Conservation (phyloP, 2,113 vertebrate species). For the Garra rufa region DNA sequence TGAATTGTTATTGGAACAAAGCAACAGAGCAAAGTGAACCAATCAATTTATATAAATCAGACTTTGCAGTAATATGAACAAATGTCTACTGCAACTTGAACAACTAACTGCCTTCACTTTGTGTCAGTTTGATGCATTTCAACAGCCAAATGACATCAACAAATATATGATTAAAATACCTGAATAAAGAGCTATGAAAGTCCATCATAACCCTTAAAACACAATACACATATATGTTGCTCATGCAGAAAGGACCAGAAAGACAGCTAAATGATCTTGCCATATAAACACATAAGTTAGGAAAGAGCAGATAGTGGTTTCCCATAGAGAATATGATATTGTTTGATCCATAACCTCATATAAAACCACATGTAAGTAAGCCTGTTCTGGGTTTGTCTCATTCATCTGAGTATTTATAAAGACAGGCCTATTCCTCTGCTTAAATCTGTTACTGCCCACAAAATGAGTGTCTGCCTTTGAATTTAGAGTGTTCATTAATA, state of each 20-base stretch:
- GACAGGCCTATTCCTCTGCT: conserved; percentile 71
- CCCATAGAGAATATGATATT: neutral
- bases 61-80: neutral
- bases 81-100: neutral
- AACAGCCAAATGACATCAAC: neutral
- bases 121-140: neutral
- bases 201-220: neutral
- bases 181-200: neutral
- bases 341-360: conserved; percentile 42
- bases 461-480: conserved; percentile 92
- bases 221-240: neutral
- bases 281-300: conserved; percentile 10
- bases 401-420: conserved; percentile 69
- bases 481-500: conserved; percentile 98
- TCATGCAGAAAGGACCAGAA: neutral
- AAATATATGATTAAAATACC: neutral
- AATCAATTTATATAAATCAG: neutral
- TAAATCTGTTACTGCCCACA: conserved; percentile 80
- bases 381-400: conserved; percentile 49
- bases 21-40: neutral
- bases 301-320: conserved; percentile 24
- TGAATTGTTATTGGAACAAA: neutral
- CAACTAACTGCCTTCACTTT: too few relatives aligned
- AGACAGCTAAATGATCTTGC: neutral
- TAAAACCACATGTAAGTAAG: conserved; percentile 50